A percentile compares a stretch with the other conserved stretches of the same genome.
phyloP scores from a whole-genome alignment of 2,888 invertebrate species.

The Corythucha ciliata region DNA sequence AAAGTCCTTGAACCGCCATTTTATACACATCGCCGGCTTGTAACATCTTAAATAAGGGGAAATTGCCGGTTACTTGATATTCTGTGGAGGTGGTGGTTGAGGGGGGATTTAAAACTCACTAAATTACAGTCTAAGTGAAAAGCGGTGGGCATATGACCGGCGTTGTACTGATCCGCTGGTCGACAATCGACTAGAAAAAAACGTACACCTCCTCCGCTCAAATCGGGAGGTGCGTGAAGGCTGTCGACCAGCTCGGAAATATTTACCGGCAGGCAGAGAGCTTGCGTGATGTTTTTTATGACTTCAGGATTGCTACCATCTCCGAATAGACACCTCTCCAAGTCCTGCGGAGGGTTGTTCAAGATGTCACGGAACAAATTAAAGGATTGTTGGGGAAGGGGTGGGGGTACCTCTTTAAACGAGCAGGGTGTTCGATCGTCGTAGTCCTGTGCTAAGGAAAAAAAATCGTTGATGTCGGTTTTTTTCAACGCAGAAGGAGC shows the following conservation, averaged over 20 bases:
- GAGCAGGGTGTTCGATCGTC: constrained; percentile 85
- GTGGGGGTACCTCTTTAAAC: constrained; percentile 70
- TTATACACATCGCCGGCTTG: constrained; percentile 92
- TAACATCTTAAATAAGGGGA: constrained; percentile 59
- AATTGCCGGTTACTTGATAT: neutral
- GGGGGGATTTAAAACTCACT: constrained; percentile 43
- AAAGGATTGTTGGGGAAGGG: no score
- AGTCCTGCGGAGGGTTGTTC: constrained; percentile 30
- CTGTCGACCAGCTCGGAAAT: constrained; percentile 85
- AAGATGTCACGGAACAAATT: no score
- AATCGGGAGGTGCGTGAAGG: constrained; percentile 45
- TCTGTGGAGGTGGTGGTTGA: no score
- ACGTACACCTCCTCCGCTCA: constrained; percentile 24
- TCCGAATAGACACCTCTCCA: constrained; percentile 41
- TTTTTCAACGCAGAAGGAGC: constrained; percentile 82
- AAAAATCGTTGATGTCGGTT: constrained; percentile 94
- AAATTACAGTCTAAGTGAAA: constrained; percentile 96
- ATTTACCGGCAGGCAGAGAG: constrained; percentile 91
- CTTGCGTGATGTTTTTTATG: constrained; percentile 56
- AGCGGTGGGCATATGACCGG: constrained; percentile 92
- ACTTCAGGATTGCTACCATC: constrained; percentile 47
- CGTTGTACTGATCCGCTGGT: constrained; percentile 92
- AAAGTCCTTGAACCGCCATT: constrained; percentile 84
- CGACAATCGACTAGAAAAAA: constrained; percentile 97
- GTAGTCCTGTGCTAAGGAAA: constrained; percentile 93